Conservation (phyloP, 2,888 invertebrate genomes). For the Aspidapion aeneum region DNA sequence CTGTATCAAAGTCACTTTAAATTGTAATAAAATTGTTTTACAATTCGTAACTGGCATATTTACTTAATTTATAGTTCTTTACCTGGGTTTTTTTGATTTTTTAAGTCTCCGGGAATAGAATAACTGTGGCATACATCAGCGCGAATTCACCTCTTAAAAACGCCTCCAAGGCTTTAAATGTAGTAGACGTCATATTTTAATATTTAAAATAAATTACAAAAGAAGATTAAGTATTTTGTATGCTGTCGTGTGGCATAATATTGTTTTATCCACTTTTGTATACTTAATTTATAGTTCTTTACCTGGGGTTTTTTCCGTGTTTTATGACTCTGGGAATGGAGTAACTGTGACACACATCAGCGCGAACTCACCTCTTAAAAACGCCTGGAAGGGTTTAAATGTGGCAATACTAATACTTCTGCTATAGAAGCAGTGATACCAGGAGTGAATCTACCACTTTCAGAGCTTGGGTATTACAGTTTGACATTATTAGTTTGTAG, state of each 20-base stretch:
- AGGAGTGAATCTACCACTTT: conserved; percentile 87
- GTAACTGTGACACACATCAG: conserved; percentile 70
- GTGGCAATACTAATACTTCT: conserved; percentile 34
- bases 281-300: conserved; percentile 64
- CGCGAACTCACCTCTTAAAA: conserved; percentile 69
- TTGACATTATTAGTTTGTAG: conserved; percentile 78
- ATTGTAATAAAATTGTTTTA: no score
- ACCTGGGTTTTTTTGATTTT: conserved; percentile 66
- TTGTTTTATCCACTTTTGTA: conserved; percentile 71
- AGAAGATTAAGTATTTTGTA: conserved; percentile 76
- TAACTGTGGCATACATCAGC: conserved; percentile 68
- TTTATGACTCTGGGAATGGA: conserved; percentile 67
- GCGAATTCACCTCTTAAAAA: conserved; percentile 71
- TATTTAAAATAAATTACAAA: no score
- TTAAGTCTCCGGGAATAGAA: conserved; percentile 67
- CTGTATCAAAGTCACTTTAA: conserved; percentile 2
- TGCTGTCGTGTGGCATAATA: conserved; percentile 95
- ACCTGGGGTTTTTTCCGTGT: conserved; percentile 64
- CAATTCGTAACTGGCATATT: no score
- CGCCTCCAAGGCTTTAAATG: conserved; percentile 63
- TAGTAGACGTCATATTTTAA: conserved; percentile 69
- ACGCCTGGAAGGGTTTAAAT: conserved; percentile 64
- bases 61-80: conserved; percentile 64
- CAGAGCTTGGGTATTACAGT: conserved; percentile 85
- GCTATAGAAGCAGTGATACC: conserved; percentile 71